Conservation (phyloP, 1,140 invertebrate species). For the Agrilus planipennis region DNA sequence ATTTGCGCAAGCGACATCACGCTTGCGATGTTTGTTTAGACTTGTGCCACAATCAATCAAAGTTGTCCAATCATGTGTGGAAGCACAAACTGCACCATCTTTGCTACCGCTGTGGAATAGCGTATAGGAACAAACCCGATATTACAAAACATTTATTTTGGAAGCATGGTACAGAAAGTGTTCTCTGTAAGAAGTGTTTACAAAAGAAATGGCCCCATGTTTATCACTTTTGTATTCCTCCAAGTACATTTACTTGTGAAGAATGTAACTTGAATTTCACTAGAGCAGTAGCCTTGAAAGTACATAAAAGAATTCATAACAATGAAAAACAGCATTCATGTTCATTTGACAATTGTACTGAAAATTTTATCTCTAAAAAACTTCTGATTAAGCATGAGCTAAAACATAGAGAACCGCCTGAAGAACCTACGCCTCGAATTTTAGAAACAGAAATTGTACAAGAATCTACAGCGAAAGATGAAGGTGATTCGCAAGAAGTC, state of each 20-base stretch:
- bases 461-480: conserved; percentile 32
- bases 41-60: conserved; percentile 60
- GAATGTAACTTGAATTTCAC: conserved; percentile 64
- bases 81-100: conserved; percentile 77
- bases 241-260: conserved; percentile 62
- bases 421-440: conserved; percentile 20
- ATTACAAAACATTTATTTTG: conserved; percentile 80
- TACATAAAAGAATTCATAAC: conserved; percentile 67
- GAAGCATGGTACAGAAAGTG: conserved; percentile 82
- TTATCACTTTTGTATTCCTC: conserved; percentile 79
- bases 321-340: conserved; percentile 57
- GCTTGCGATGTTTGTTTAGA: conserved; percentile 77
- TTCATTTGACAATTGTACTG: conserved; percentile 49
- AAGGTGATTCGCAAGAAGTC: conserved; percentile 28
- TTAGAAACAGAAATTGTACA: conserved; percentile 18
- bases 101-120: conserved; percentile 73
- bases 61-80: conserved; percentile 73
- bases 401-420: conserved; percentile 38
- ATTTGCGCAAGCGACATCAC: conserved; percentile 67
- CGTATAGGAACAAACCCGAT: conserved; percentile 74
- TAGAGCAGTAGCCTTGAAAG: conserved; percentile 64
- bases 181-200: conserved; percentile 68
- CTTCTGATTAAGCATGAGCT: conserved; percentile 56
- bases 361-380: conserved; percentile 72
- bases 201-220: conserved; percentile 84